Conservation (phyloP, 2,888 invertebrate species). For the Hanleya hanleyi region DNA sequence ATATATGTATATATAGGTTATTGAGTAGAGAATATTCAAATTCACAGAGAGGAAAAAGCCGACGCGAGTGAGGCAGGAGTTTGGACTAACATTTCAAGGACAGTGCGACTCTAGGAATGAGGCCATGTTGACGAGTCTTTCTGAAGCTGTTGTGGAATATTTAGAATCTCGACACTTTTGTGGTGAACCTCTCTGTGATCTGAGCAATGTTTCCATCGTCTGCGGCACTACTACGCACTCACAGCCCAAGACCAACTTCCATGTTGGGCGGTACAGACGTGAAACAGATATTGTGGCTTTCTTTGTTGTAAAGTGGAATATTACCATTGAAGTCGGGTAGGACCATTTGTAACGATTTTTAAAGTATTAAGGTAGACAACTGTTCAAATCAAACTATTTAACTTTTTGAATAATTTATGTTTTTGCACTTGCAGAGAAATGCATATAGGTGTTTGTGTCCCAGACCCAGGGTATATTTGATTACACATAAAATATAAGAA, state of each 20-base stretch:
- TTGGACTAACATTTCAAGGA: conserved; percentile 48
- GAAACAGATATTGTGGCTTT: conserved; percentile 33
- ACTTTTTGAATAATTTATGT: no score
- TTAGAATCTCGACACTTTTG: conserved; percentile 42
- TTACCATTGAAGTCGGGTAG: conserved; percentile 44
- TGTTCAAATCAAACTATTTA: no score
- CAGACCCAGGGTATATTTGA: no score
- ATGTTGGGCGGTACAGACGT: conserved; percentile 18
- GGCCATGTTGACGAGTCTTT: conserved; percentile 35
- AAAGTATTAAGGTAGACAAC: no score
- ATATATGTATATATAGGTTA: no score
- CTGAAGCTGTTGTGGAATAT: conserved; percentile 32
- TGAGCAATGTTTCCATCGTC: conserved; percentile 42
- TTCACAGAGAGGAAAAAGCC: conserved; percentile 41
- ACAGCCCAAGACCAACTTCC: conserved; percentile 11
- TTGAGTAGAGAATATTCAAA: no score
- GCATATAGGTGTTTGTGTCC: no score
- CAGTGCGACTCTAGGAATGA: conserved; percentile 44
- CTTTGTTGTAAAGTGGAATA: conserved; percentile 47
- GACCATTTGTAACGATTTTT: neutral
- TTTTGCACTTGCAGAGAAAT: no score
- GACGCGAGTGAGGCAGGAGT: conserved; percentile 43
- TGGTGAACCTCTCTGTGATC: conserved; percentile 38
- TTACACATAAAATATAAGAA: no score
- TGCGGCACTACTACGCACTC: conserved; percentile 26